Evolutionary conservation across 2,797 vertebrate genomes (phyloP).

Genomic region (Rhinella marina): DNA sequence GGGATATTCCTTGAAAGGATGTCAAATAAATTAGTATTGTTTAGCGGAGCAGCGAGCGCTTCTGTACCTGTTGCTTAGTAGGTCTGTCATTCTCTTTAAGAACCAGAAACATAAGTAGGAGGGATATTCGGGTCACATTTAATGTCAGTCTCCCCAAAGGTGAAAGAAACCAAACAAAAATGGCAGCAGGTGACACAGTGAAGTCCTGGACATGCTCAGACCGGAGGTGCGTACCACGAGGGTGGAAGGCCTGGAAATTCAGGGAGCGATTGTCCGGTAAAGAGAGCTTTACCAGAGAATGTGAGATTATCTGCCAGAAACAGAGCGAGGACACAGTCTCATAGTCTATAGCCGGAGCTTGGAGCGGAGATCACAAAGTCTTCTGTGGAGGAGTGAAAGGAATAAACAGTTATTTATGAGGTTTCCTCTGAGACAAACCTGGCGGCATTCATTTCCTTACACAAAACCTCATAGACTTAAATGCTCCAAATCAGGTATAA

Average conservation of each 20-base stretch:
- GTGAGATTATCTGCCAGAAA: constrained; percentile 16
- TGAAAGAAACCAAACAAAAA: not conserved
- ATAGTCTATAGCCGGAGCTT: not conserved
- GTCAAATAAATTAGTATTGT: no score
- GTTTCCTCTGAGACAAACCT: constrained; percentile 1
- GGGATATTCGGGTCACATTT: not conserved
- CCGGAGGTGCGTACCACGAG: not conserved
- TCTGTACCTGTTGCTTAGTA: no score
- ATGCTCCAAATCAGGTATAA: not conserved
- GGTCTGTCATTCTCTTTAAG: no score
- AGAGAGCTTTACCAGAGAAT: constrained; percentile 24
- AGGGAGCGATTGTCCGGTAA: not conserved
- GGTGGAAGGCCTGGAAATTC: constrained; percentile 6
- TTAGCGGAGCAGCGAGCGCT: no score
- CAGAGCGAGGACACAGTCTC: not conserved
- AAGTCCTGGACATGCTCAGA: not conserved
- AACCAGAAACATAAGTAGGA: no score
- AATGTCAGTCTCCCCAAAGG: not conserved
- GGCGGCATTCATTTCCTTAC: not conserved
- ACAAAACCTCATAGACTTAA: not conserved
- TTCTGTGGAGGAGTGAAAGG: not conserved
- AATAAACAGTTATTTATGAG: constrained; percentile 7
- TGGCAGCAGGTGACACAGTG: no score
- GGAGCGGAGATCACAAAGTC: constrained; percentile 17
- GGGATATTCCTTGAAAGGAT: no score